phyloP scores from a whole-genome alignment of 2,797 vertebrate species.

The Rhodeus uyekii region DNA sequence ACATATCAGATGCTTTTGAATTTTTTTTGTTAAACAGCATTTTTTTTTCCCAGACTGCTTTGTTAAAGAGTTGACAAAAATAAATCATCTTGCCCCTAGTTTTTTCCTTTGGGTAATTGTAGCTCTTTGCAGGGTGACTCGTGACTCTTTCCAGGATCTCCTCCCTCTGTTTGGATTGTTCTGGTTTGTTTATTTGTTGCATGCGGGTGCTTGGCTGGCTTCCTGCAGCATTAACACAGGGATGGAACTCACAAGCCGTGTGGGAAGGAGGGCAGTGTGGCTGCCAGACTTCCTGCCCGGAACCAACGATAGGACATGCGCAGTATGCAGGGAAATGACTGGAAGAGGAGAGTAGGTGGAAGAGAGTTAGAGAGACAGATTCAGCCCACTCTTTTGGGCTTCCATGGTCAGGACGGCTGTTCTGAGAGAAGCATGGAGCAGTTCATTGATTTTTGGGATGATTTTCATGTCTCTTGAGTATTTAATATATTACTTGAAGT shows the following conservation, averaged over 20 bases:
- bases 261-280: constrained; percentile 49
- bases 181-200: constrained; percentile 52
- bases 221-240: constrained; percentile 49
- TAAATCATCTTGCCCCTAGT: background rate
- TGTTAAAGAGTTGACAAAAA: constrained; percentile 25
- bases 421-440: constrained; percentile 4
- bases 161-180: constrained; percentile 36
- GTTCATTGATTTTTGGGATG: background rate
- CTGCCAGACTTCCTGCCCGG: constrained; percentile 53
- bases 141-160: constrained; percentile 24
- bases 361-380: constrained; percentile 13
- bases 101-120: constrained; percentile 20
- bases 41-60: constrained; percentile 25
- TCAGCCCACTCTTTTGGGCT: constrained; percentile 38
- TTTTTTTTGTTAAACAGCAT: background rate
- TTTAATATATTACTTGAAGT: background rate
- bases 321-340: constrained; percentile 54
- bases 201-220: constrained; percentile 37
- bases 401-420: constrained; percentile 13
- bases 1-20: constrained; percentile 35
- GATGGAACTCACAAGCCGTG: constrained; percentile 50
- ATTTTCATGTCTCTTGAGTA: background rate
- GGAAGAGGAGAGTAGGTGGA: constrained; percentile 20
- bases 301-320: constrained; percentile 32
- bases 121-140: constrained; percentile 15